Evolutionary conservation across 2,888 invertebrate genomes (phyloP).

Genomic region (Agonopterix alstromeriana): DNA sequence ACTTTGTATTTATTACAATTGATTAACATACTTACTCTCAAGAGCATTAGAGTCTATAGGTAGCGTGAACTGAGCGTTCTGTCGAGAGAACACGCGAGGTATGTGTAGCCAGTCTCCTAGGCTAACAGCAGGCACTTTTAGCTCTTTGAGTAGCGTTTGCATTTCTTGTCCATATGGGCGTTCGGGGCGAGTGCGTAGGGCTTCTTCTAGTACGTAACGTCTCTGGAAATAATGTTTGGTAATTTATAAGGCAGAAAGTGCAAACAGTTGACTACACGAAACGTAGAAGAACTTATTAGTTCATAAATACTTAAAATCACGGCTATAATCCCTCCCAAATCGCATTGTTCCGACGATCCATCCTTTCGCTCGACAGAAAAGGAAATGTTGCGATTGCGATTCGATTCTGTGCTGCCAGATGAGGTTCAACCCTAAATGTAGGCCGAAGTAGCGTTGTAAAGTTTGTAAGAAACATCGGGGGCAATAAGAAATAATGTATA

Average conservation of each 20-base stretch:
- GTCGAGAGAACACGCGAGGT: conserved; percentile 85
- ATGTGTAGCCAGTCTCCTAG: conserved; percentile 79
- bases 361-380: too few relatives aligned
- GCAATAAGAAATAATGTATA: too few relatives aligned
- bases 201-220: conserved; percentile 82
- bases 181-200: conserved; percentile 72
- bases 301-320: too few relatives aligned
- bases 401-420: too few relatives aligned
- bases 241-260: not conserved
- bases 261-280: too few relatives aligned
- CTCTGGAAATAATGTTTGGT: conserved; percentile 57
- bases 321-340: too few relatives aligned
- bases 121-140: conserved; percentile 55
- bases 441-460: too few relatives aligned
- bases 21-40: conserved; percentile 29
- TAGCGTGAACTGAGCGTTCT: conserved; percentile 84
- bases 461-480: too few relatives aligned
- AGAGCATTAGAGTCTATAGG: conserved; percentile 77
- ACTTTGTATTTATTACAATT: conserved; percentile 22
- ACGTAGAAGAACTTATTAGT: too few relatives aligned
- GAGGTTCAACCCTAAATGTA: too few relatives aligned
- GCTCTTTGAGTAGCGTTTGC: conserved; percentile 61
- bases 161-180: conserved; percentile 65
- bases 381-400: too few relatives aligned
- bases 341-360: too few relatives aligned